A percentile compares a stretch with the other conserved stretches of the same genome.
These are phyloP conservation scores for Siniperca scherzeri DNA, from an alignment of 2,797 vertebrate genomes.

Conservation along the genomic window DNA sequence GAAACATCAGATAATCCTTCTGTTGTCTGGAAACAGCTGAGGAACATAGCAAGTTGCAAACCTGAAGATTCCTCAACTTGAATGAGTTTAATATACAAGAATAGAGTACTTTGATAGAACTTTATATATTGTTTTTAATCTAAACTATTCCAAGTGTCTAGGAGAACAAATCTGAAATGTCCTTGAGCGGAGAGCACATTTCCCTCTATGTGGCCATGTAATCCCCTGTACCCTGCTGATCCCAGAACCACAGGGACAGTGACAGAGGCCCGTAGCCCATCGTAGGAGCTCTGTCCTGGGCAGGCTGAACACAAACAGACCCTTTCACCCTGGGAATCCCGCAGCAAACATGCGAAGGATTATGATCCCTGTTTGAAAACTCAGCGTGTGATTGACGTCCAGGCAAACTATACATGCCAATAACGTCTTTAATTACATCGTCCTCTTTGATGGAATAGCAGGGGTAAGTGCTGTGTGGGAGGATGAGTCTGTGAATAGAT, in stretches of 20 bases:
- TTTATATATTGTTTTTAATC: slow-evolving; percentile 1
- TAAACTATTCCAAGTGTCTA: background rate
- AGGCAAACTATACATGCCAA: slow-evolving; percentile 29
- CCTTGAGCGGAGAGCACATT: slow-evolving; percentile 23
- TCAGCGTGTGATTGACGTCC: slow-evolving; percentile 37
- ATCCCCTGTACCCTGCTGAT: slow-evolving; percentile 64
- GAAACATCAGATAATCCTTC: slow-evolving; percentile 36
- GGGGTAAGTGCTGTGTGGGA: slow-evolving; percentile 47
- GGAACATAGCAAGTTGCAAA: slow-evolving; percentile 5
- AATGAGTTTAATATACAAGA: background rate
- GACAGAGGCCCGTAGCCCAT: slow-evolving; percentile 29
- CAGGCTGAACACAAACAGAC: slow-evolving; percentile 59
- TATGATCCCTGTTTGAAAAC: slow-evolving; percentile 49
- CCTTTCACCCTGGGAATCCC: slow-evolving; percentile 47
- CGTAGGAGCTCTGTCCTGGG: slow-evolving; percentile 37
- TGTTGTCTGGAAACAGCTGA: slow-evolving; percentile 9
- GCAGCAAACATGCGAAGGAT: slow-evolving; percentile 43
- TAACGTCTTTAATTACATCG: slow-evolving; percentile 48
- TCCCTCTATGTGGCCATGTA: slow-evolving; percentile 60
- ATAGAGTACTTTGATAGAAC: background rate
- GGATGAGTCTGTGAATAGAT: slow-evolving; percentile 48
- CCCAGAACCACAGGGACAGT: slow-evolving; percentile 46
- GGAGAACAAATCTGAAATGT: slow-evolving; percentile 15
- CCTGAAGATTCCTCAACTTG: background rate
- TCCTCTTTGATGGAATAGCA: slow-evolving; percentile 32